Conservation (phyloP, 2,888 invertebrate species). For the Clepsis dumicolana region DNA sequence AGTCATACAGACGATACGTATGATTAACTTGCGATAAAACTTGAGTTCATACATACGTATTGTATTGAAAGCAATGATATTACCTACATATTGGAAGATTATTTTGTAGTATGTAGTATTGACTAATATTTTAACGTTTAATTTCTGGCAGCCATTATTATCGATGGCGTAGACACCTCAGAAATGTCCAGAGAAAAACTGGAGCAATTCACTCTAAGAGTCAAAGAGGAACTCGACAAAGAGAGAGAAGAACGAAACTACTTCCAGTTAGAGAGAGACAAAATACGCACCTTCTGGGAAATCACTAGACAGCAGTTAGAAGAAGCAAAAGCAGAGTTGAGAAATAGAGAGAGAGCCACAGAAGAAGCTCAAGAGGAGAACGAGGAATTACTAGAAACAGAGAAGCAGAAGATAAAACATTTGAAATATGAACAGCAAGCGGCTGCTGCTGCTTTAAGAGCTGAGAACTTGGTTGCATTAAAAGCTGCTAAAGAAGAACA, state of each 20-base stretch:
- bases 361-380: slow-evolving; percentile 95
- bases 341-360: slow-evolving; percentile 91
- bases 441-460: slow-evolving; percentile 93
- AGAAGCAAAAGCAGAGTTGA: slow-evolving; percentile 90
- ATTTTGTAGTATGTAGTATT: background rate
- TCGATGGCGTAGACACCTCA: slow-evolving; percentile 96
- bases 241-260: slow-evolving; percentile 98
- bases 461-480: slow-evolving; percentile 93
- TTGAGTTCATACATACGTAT: too few relatives aligned
- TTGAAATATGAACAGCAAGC: slow-evolving; percentile 96
- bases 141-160: slow-evolving; percentile 84
- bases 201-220: slow-evolving; percentile 93
- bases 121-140: background rate
- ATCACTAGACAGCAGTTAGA: slow-evolving; percentile 96
- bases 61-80: too few relatives aligned
- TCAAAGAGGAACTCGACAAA: slow-evolving; percentile 96
- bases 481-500: slow-evolving; percentile 95
- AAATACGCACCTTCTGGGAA: slow-evolving; percentile 98
- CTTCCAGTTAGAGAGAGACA: slow-evolving; percentile 97
- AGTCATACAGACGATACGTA: too few relatives aligned
- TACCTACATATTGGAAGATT: too few relatives aligned
- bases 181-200: slow-evolving; percentile 97
- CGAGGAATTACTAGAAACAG: slow-evolving; percentile 94
- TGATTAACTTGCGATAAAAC: too few relatives aligned
- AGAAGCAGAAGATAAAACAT: slow-evolving; percentile 97